Base-by-base conservation (phyloP, 2,888 invertebrate species). In the Theretra japonica region DNA sequence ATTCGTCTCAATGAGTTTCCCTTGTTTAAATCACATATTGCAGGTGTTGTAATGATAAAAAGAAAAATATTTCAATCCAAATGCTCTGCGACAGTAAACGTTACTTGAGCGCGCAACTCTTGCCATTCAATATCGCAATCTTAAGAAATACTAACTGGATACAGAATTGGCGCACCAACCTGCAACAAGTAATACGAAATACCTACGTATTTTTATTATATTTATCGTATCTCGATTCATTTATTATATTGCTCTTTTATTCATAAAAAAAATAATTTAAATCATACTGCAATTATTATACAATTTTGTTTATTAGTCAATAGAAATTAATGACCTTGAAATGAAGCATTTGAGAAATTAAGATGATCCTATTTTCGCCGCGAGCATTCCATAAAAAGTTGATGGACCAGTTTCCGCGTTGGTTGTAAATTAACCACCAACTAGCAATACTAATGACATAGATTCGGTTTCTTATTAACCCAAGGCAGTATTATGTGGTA, bases 91-190 rank as follows among this genome's bases (percentile, higher is more conserved):
- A 80, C 77, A 81, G 82, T 85, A 83, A 87, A 85, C 82, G 86
- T 80, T 82, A 85, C 84, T 88, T 83, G 83, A 83, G 82, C 81
- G 81, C 81, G 83, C 86, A 86, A 86, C 83, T 87, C 82, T 84
- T 80, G 83, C 84, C 82, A 86, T 88, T 88, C 84, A 87, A 87
- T 90, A 87, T 88, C 87, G 89, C 88, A 91, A 90, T 88, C 79
- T 90, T 90, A 87, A 84, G 91, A 91, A 91, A 90, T 88, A 87
- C 81, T 86, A 89, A 88, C 88, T 89, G 83, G 86, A 87, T 88
- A 84, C 82, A 86, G 86, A 86, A 88, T 86, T 89, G 84, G 86
- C 83, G 82, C 82, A 85, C 83, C 77, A 79, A 84, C 80, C 83
- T 84, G 86, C 85, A 87, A 86, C 82, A 83, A 79, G 73, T 77